Percentiles rank a stretch among this genome's conserved stretches.
Evolutionary conservation across 2,888 invertebrate genomes (phyloP).

Genomic region (Agriotes lineatus): DNA sequence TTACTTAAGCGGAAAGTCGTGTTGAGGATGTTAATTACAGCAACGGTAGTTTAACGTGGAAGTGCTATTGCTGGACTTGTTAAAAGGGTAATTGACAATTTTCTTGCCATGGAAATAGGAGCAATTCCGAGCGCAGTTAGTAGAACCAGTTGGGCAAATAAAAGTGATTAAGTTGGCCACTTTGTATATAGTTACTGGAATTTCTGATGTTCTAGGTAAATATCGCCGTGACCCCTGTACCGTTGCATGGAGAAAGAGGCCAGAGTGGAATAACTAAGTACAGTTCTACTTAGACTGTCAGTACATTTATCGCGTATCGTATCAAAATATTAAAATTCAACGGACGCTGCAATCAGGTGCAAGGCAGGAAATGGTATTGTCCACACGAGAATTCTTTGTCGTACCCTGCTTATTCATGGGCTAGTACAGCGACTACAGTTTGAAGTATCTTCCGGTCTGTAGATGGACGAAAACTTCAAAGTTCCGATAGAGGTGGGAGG

Average conservation of each 20-base stretch:
- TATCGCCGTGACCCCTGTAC: conserved; percentile 26
- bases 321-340: conserved; percentile 15
- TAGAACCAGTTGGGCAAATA: conserved; percentile 29
- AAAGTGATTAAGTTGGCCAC: conserved; percentile 29
- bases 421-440: too few species aligned
- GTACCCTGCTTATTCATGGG: not conserved
- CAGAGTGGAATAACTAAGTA: conserved; percentile 6
- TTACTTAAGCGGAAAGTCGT: conserved; percentile 32
- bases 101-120: conserved; percentile 23
- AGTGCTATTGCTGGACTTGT: conserved; percentile 14
- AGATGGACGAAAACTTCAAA: conserved; percentile 32
- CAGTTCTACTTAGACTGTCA: conserved; percentile 5
- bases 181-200: conserved; percentile 20
- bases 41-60: conserved; percentile 21
- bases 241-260: conserved; percentile 19
- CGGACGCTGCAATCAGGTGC: not conserved
- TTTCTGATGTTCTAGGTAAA: conserved; percentile 20
- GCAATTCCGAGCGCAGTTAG: conserved; percentile 17
- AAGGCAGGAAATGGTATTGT: conserved; percentile 27
- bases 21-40: conserved; percentile 30
- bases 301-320: conserved; percentile 1
- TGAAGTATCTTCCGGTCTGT: conserved; percentile 37
- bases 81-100: conserved; percentile 20
- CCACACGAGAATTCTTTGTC: conserved; percentile 14
- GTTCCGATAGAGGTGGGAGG: conserved; percentile 33